Evolutionary conservation across 2,888 invertebrate genomes (phyloP).

Genomic region (Phengaris arion): DNA sequence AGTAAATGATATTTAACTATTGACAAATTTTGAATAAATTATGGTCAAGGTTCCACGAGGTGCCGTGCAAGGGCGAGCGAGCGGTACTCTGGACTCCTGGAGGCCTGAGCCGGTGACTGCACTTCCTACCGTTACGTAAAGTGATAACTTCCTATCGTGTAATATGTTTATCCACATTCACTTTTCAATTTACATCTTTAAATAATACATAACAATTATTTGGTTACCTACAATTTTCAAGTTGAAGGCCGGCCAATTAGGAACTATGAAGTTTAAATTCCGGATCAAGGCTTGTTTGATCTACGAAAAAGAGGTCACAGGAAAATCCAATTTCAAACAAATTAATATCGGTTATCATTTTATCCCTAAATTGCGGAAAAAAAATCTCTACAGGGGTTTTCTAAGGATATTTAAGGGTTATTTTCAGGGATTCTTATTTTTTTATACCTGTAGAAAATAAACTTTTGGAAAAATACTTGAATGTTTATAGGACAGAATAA

Average conservation of each 20-base stretch:
- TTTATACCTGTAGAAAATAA: no score
- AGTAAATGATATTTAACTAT: background rate
- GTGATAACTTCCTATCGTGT: conserved; percentile 6
- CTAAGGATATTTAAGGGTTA: no score
- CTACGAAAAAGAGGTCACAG: no score
- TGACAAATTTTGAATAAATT: background rate
- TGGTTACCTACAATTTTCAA: background rate
- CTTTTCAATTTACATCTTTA: conserved; percentile 16
- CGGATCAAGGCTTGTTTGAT: no score
- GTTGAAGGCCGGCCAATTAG: conserved; percentile 7
- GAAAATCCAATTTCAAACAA: no score
- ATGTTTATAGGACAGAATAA: no score
- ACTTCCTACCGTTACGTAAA: conserved; percentile 6
- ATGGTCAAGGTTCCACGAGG: background rate
- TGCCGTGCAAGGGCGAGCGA: background rate
- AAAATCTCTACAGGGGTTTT: no score
- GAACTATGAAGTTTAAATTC: background rate
- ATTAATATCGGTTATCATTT: no score
- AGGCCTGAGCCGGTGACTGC: background rate
- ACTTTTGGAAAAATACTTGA: no score
- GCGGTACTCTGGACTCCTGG: background rate
- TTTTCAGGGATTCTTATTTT: no score
- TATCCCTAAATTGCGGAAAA: no score
- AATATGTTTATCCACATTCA: conserved; percentile 16
- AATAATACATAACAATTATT: background rate